Percentiles rank a stretch among this genome's conserved stretches.
These are phyloP conservation scores for Buphagus erythrorhynchus DNA, from an alignment of 2,797 vertebrate genomes.

Conservation along the genomic window DNA sequence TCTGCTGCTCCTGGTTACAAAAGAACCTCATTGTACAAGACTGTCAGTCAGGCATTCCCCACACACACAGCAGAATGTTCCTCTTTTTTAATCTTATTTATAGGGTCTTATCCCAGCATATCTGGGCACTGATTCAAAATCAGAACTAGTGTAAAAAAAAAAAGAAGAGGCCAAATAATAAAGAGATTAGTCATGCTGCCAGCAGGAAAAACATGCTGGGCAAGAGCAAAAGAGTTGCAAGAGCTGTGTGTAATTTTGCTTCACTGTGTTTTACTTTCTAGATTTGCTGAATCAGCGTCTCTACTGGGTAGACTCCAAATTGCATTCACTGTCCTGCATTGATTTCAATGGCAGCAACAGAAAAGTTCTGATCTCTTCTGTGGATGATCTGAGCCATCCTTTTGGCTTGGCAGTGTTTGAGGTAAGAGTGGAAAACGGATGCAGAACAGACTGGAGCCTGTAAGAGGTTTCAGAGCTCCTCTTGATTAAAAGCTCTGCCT, in stretches of 20 bases:
- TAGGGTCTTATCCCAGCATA: conserved; percentile 28
- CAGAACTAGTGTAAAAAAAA: neutral
- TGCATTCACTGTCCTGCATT: conserved; percentile 94
- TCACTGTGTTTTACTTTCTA: conserved; percentile 70
- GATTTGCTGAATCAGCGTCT: conserved; percentile 93
- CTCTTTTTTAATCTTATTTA: conserved; percentile 41
- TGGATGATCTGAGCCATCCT: conserved; percentile 91
- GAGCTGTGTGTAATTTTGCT: conserved; percentile 35
- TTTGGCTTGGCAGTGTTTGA: conserved; percentile 95
- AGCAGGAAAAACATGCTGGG: conserved; percentile 44
- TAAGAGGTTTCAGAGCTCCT: neutral
- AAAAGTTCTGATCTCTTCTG: conserved; percentile 91
- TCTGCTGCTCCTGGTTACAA: neutral
- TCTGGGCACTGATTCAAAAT: conserved; percentile 42
- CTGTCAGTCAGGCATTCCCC: conserved; percentile 1
- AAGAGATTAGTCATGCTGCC: conserved; percentile 63
- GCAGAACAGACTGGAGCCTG: neutral
- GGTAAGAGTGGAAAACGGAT: conserved; percentile 75
- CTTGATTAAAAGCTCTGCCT: conserved; percentile 2
- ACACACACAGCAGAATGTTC: neutral
- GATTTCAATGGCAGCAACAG: conserved; percentile 93
- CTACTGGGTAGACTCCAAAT: conserved; percentile 99
- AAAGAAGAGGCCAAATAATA: neutral
- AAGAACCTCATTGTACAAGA: neutral
- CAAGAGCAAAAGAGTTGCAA: conserved; percentile 18